Evolutionary conservation across 2,113 vertebrate species (phyloP), one percentile per base, ranked within the genome.

Genomic region (Spermophilus dauricus): DNA sequence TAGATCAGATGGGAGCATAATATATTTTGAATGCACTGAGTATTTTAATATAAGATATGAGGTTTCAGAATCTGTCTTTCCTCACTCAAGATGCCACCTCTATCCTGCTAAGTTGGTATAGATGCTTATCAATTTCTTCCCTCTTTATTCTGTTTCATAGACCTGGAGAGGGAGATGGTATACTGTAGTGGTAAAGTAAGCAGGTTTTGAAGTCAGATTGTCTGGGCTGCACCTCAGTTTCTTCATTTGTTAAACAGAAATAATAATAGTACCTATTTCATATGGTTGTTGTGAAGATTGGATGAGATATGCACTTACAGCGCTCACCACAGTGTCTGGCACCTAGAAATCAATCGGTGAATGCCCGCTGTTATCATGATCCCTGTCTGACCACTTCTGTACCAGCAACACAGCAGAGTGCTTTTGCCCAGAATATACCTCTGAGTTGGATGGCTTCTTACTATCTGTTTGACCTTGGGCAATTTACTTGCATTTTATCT

Each of bases 171-270:
- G 45, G 82, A 85, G 45, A n/a, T 10, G 5, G 6, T 73, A 17
- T 37, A 45, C 6, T n/a, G 22, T 12, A 18, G 69, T 28, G 81
- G 24, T 72, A 11, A 80, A 32, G 34, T 63, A n/a, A 22, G 53
- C 20, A 77, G 67, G 76, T 80, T 87, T 91, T 45, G 30, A 30
- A 26, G 88, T 67, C 89, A 45, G 48, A 73, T 56, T 28, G 76
- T 39, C 69, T 93, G 56, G 69, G 53, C 39, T 10, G 13, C 83
- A 48, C 70, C 88, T 97, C 84, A 17, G 69, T 77, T 69, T 90
- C 88, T 61, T 88, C 51, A 53, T n/a, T 39, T 88, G 82, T 56
- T 77, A 58, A 84, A 32, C 58, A 82, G 51, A 73, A 70, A 77
- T 65, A 67, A 72, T 77, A 48, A 69, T n/a, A 82, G 86, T 7